Evolutionary conservation across 37 sponge, comb jelly and placozoan genomes (phyloP), one percentile per base, ranked within the genome.

Genomic region (Halisarca cf. caerulea): DNA sequence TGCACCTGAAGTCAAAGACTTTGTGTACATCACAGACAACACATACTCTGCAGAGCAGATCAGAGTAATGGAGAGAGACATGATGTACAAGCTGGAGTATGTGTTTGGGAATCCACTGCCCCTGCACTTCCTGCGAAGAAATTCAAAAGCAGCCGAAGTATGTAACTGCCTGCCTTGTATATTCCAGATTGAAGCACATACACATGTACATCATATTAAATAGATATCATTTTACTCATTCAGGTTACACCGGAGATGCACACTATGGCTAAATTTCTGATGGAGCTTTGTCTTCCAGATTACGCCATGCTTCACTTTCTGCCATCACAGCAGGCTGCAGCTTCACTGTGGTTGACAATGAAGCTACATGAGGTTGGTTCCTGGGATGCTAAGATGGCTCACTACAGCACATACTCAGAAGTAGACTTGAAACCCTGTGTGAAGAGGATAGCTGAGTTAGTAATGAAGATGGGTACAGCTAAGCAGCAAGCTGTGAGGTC

Each of bases 111-210:
- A 86, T 58, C 97, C 99, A 27, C 97, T 96, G 21, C 83, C 89
- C 27, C 85, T 99, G 18, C 99, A 99, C 62, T 99, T 99, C 77
- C 90, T 99, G 72, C 39, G 99, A 37, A 86, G 99, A 68, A 91
- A 93, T 82, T 97, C 97, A n/a, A 96, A 96, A 86, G 99, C 97
- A 51, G 99, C 95, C 43, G 87, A 95, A 38, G 98, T 97, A 60
- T 86, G 87, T 85, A 78, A 20, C 18, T 30, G 45, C 61, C 57
- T 4, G 2, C 43, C 25, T 23, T 30, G 14, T 84, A 0, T 58
- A 3, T 37, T 24, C 55, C 11, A 30, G 20, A 51, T 7, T 25
- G 35, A 4, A 24, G 23, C 35, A 3, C 15, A 18, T 23, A 2
- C 17, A 72, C 4, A 0, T 1, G 24, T 14, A 15, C 74, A 0